A percentile compares a stretch with the other conserved stretches of the same genome.
phyloP scores from a whole-genome alignment of 2,888 invertebrate genomes.

The Lasioglossum morio region DNA sequence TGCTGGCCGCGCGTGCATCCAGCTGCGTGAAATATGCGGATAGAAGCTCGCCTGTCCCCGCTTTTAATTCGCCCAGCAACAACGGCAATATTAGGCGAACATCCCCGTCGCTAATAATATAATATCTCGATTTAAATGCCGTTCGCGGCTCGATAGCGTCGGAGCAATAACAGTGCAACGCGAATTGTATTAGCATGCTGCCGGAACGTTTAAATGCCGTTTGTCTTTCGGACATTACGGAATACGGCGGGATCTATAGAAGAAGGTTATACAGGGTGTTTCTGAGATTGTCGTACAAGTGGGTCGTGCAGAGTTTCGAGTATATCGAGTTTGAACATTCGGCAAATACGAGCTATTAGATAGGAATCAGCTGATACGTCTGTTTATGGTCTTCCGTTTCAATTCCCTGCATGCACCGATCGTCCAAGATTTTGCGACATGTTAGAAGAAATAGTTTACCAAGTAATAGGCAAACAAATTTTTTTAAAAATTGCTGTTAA shows the following conservation, averaged over 20 bases:
- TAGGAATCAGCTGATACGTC: too few relatives aligned
- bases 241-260: neutral
- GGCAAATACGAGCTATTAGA: too few relatives aligned
- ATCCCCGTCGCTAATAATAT: neutral
- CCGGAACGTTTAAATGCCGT: neutral
- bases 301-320: too few relatives aligned
- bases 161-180: conserved; percentile 1
- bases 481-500: too few relatives aligned
- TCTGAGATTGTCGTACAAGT: neutral
- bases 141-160: neutral
- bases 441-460: too few relatives aligned
- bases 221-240: neutral
- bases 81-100: neutral
- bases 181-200: neutral
- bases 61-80: neutral
- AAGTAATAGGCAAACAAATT: too few relatives aligned
- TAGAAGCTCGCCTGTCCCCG: neutral
- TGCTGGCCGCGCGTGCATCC: neutral
- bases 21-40: neutral
- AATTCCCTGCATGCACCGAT: too few relatives aligned
- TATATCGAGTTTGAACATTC: too few relatives aligned
- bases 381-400: too few relatives aligned
- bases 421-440: too few relatives aligned
- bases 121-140: neutral
- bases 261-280: neutral